Conservation (phyloP, 2,797 vertebrate genomes). For the Microcaecilia unicolor region DNA sequence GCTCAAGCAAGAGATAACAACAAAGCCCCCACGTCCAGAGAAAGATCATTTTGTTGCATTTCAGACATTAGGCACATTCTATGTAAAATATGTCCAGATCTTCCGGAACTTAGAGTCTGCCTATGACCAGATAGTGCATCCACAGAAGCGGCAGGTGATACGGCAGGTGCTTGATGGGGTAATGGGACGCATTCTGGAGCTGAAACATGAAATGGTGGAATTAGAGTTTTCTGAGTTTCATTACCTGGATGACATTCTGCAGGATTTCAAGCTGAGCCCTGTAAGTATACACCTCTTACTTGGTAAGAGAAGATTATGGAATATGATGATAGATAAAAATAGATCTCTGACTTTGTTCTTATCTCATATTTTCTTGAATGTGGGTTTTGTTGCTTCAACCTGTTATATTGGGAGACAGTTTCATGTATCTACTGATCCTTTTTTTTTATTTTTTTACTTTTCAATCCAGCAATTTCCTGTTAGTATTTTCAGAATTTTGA, state of each 20-base stretch:
- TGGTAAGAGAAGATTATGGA: too few relatives aligned
- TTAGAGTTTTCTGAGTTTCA: conserved; percentile 69
- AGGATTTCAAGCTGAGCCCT: conserved; percentile 60
- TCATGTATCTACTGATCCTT: too few relatives aligned
- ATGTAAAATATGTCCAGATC: conserved; percentile 67
- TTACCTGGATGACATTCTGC: conserved; percentile 56
- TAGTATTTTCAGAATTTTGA: too few relatives aligned
- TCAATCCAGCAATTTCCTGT: too few relatives aligned
- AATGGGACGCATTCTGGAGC: conserved; percentile 71
- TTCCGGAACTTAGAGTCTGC: conserved; percentile 51
- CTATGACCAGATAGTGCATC: conserved; percentile 58
- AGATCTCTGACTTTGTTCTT: too few relatives aligned
- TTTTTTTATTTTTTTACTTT: too few relatives aligned
- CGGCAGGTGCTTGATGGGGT: conserved; percentile 56
- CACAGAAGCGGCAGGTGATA: conserved; percentile 57
- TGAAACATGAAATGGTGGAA: conserved; percentile 73
- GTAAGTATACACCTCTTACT: too few relatives aligned
- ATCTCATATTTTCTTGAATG: too few relatives aligned
- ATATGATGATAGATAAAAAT: too few relatives aligned
- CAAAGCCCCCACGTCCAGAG: conserved; percentile 28
- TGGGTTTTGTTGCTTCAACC: too few relatives aligned
- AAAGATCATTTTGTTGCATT: conserved; percentile 39
- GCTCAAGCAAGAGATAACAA: conserved; percentile 52
- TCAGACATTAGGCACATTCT: conserved; percentile 56
- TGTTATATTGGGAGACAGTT: too few relatives aligned